Percentiles rank a stretch among this genome's conserved stretches.
Evolutionary conservation across 2,888 invertebrate genomes (phyloP).

Genomic region (Deroplatys truncata): DNA sequence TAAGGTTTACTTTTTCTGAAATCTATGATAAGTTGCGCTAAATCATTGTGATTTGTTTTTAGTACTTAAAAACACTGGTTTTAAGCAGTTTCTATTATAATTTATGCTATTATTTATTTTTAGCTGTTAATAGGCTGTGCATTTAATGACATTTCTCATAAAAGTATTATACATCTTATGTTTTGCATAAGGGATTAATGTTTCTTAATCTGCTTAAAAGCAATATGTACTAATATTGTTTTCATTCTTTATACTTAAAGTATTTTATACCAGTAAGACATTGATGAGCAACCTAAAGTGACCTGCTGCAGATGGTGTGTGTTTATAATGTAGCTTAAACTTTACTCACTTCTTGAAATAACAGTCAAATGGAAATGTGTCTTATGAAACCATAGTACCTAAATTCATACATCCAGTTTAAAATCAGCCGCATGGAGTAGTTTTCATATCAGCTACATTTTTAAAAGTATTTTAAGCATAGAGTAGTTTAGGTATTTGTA

Average conservation of each 20-base stretch:
- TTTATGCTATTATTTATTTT: too few species aligned
- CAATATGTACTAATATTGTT: neutral
- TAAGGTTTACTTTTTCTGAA: neutral
- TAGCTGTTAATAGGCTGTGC: neutral
- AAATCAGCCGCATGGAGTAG: too few species aligned
- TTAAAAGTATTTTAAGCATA: neutral
- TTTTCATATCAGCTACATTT: neutral
- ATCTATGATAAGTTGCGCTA: neutral
- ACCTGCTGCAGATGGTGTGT: neutral
- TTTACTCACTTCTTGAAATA: neutral
- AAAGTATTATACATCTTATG: neutral
- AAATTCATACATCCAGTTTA: neutral
- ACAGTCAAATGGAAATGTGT: neutral
- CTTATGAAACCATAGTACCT: neutral
- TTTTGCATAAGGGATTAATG: neutral
- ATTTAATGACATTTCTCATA: neutral
- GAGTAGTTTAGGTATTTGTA: neutral
- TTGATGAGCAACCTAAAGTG: neutral
- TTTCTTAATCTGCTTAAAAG: neutral
- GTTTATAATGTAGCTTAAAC: neutral
- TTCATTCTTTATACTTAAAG: neutral
- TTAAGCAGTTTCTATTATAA: too few species aligned
- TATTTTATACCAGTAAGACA: neutral
- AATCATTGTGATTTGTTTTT: too few species aligned
- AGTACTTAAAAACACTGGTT: too few species aligned